phyloP scores from a whole-genome alignment of 2,797 vertebrate species.

The Sparidentex hasta region DNA sequence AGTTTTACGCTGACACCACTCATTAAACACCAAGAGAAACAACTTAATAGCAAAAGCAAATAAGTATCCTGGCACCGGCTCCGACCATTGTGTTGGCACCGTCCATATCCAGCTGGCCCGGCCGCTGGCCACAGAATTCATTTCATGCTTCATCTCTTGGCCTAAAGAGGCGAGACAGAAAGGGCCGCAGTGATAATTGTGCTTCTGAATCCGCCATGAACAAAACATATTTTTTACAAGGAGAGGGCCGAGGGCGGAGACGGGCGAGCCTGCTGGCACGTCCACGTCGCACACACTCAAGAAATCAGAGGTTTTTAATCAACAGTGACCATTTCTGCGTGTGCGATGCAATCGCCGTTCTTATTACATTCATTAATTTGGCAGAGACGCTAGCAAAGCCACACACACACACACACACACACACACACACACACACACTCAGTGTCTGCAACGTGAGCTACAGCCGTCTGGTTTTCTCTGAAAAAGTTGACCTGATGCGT shows the following conservation, averaged over 20 bases:
- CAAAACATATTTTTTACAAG: conserved; percentile 71
- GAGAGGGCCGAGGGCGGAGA: conserved; percentile 15
- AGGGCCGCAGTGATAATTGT: conserved; percentile 67
- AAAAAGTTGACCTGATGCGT: neutral
- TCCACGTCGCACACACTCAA: conserved; percentile 17
- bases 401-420: conserved; percentile 4
- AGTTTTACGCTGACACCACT: conserved; percentile 51
- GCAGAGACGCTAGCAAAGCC: conserved; percentile 6
- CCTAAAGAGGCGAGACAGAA: conserved; percentile 68
- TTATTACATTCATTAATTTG: conserved; percentile 1
- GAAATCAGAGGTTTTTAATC: conserved; percentile 20
- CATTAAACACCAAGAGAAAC: conserved; percentile 61
- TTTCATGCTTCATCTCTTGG: conserved; percentile 77
- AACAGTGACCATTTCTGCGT: conserved; percentile 11
- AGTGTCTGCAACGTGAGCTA: too few species aligned
- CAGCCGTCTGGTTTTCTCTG: neutral
- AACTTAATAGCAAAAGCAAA: conserved; percentile 62
- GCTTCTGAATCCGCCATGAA: conserved; percentile 62
- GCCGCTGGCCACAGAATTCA: conserved; percentile 67
- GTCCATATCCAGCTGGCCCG: conserved; percentile 59
- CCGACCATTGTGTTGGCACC: conserved; percentile 64
- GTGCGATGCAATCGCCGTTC: conserved; percentile 10
- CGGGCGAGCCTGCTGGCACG: conserved; percentile 32
- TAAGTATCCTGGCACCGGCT: conserved; percentile 52
- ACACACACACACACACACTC: too few species aligned